These are phyloP conservation scores for Aurelia aurita complex sp. Pacific DNA, from an alignment of 30 jellyfish, hydroid and myxozoan species.

Conservation along the genomic window DNA sequence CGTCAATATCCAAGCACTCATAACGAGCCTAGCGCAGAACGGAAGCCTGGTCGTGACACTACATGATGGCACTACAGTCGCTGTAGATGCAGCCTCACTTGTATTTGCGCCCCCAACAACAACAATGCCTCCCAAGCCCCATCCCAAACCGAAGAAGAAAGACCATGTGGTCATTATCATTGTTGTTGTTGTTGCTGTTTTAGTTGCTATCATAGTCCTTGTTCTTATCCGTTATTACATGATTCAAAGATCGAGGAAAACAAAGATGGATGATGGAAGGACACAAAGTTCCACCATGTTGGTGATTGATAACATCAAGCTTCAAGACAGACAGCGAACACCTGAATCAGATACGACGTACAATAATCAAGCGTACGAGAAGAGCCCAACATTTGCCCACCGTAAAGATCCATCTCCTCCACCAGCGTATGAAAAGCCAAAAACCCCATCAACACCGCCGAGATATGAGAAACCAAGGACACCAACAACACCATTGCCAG, in stretches of 20 bases:
- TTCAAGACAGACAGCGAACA: conserved; percentile 12
- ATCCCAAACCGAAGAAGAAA: conserved; percentile 1
- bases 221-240: neutral
- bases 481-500: no score
- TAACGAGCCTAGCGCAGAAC: conserved; percentile 27
- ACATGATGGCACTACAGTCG: conserved; percentile 1
- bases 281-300: neutral
- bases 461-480: no score
- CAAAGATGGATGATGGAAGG: neutral
- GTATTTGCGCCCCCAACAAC: neutral
- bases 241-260: conserved; percentile 6
- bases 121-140: conserved; percentile 1
- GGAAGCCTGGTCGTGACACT: conserved; percentile 35
- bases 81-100: conserved; percentile 23
- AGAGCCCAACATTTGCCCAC: neutral
- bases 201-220: neutral
- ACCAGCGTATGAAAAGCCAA: neutral
- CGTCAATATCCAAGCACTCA: neutral
- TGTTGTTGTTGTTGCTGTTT: conserved; percentile 10
- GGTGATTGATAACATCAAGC: conserved; percentile 24
- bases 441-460: no score
- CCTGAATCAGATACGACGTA: neutral
- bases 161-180: neutral
- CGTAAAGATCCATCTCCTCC: neutral
- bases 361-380: no score